Base-by-base conservation (phyloP, 2,888 invertebrate genomes). In the Meganola albula region DNA sequence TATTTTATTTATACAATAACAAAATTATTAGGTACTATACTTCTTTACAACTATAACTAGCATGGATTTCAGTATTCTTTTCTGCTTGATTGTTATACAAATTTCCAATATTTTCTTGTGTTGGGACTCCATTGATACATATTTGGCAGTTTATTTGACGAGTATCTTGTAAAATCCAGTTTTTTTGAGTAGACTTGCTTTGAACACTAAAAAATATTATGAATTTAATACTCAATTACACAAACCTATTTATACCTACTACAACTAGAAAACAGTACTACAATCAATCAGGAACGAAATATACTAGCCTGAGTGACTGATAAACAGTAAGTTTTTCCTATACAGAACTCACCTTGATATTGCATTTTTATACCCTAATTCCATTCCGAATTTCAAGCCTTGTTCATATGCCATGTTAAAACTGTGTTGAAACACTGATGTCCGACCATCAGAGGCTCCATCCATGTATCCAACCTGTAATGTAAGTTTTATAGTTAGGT, bases 361-460 rank as follows among this genome's bases (percentile, higher is more conserved):
- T 22, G 67, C 63, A 36, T 61, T 51, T 21, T 42, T 48, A 5
- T 74, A 71, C 37, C 91, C 90, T 32, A 92, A 52, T 35, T 82
- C 58, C 33, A 90, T 85, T 9, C 90, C 91, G 50, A 88, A 88
- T 37, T 70, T 65, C 18, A 92, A 87, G 1, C 92, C 93, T 57
- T 90, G 88, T 37, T 73, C 69, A 62, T 90, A 94, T 1, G 93
- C 93, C 34, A 62, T 59, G 55, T 93, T 90, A 64, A 94, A 94
- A 60, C 90, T 89, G 10, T 80, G 61, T 74, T 94, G 93, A 51
- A 90, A 91, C 27, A 87, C 85, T 30, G 87, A 71, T 10, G 88
- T 83, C 43, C 89, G 84, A 1, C 93, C 93, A 60, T 88, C 89
- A 16, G 86, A 74, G 36, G 90, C 83, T 11, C 93, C 93, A 67